These are phyloP conservation scores for Danionella dracula DNA, from an alignment of 2,797 vertebrate species.

Conservation along the genomic window DNA sequence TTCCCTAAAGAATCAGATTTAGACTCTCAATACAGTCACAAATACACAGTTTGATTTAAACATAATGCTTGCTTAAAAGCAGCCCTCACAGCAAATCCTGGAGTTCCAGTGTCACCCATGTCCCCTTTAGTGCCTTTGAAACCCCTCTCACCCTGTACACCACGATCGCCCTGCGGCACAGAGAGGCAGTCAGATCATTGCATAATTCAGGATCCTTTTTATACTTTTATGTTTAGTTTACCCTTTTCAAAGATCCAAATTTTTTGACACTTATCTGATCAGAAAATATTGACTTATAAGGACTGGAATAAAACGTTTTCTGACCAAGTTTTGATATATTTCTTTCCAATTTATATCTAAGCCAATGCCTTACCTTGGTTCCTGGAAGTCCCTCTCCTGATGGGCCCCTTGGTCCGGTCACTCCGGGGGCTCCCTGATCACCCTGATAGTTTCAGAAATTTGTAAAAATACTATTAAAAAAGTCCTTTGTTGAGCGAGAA, in stretches of 20 bases:
- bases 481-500: too few species aligned
- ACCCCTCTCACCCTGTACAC: conserved; percentile 77
- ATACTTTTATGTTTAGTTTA: too few species aligned
- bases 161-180: conserved; percentile 75
- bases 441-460: conserved; percentile 67
- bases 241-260: too few species aligned
- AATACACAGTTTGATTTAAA: background rate
- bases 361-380: conserved; percentile 68
- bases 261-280: too few species aligned
- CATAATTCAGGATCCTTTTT: too few species aligned
- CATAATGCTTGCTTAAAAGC: conserved; percentile 1
- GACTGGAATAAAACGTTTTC: background rate
- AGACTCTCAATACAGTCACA: background rate
- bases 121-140: conserved; percentile 79
- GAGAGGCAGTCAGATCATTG: too few species aligned
- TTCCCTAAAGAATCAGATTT: conserved; percentile 63
- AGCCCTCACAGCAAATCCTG: conserved; percentile 78
- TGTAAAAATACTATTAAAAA: too few species aligned
- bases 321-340: background rate
- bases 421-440: conserved; percentile 80
- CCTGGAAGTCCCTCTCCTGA: conserved; percentile 82
- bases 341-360: background rate
- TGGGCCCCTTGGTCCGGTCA: conserved; percentile 82
- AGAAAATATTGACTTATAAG: too few species aligned
- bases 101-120: conserved; percentile 74